These are phyloP conservation scores for Scolopax bukidnonensis DNA, from an alignment of 2,797 vertebrate species.

Conservation along the genomic window DNA sequence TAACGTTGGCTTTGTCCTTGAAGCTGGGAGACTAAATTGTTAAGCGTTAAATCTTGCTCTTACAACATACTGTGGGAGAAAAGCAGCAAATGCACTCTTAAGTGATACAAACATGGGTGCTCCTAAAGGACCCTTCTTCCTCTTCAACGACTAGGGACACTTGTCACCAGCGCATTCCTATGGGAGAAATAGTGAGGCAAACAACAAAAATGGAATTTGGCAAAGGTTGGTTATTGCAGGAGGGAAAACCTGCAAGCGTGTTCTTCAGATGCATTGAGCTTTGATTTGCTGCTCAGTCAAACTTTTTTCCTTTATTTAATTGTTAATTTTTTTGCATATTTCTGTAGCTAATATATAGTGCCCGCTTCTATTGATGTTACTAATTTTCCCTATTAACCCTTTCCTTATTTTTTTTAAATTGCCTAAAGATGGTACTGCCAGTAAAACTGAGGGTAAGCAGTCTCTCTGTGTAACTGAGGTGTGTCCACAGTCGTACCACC, in stretches of 20 bases:
- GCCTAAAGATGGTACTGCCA: slow-evolving; percentile 95
- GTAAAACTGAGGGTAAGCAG: slow-evolving; percentile 97
- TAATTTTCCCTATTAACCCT: slow-evolving; percentile 83
- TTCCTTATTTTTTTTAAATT: slow-evolving; percentile 87
- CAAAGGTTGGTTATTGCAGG: background rate
- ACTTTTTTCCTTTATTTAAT: slow-evolving; percentile 52
- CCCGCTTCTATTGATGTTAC: slow-evolving; percentile 76
- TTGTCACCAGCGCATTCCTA: background rate
- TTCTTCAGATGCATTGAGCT: slow-evolving; percentile 10
- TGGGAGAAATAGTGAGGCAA: background rate
- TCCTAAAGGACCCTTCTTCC: slow-evolving; percentile 19
- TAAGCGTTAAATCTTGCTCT: slow-evolving; percentile 17
- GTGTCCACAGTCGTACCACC: slow-evolving; percentile 73
- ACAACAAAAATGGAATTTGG: background rate
- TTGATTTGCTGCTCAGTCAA: slow-evolving; percentile 55
- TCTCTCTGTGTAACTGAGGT: slow-evolving; percentile 81
- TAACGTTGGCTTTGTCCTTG: slow-evolving; percentile 36
- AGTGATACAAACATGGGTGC: background rate
- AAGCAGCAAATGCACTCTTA: background rate
- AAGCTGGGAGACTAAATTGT: slow-evolving; percentile 2
- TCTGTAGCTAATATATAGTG: slow-evolving; percentile 71
- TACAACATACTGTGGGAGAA: background rate
- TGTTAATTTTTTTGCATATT: slow-evolving; percentile 50
- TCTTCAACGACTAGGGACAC: background rate
- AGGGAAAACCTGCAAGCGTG: background rate